Evolutionary conservation across 2,113 vertebrate genomes (phyloP), one percentile per base, ranked within the genome.

Genomic region (Saccopteryx leptura): DNA sequence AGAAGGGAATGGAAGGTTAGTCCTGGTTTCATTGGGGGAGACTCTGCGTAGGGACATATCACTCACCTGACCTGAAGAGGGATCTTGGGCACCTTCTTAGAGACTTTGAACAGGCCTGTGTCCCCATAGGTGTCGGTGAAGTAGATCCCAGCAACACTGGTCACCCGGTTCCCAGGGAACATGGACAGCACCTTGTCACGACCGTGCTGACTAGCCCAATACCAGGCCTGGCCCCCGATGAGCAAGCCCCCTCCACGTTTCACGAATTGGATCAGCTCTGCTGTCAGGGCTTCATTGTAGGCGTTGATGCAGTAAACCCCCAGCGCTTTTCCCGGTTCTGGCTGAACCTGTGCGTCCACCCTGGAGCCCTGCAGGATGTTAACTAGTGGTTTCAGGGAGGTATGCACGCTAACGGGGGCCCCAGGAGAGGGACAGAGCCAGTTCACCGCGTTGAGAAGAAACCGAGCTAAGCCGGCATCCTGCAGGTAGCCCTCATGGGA

Each of bases 371-470:
- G 87, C 75, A 99, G 96, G 95, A 98, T 98, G 31, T 97, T 33
- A 9, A 90, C 98, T 0, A 99, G 97, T 7, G 61, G 84, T n/a
- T 39, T 50, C 79, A 99, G 12, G 11, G 1, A 95, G 0, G 71
- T 92, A 9, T 99, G 98, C 91, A 99, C 86, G 1, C 98, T 98
- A 17, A 99, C 92, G 2, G 97, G 82, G 28, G 96, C 71, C 50
- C 88, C 52, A 0, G 86, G 69, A 4, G 33, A 88, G 46, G 92
- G 54, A 2, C 69, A 10, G 54, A 98, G 97, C 99, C 99, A 99
- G 50, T n/a, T 58, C 76, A 99, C 83, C 1, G 98, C 98, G 15
- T 99, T 99, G 93, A 98, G 97, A n/a, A 99, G 95, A 93, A 99
- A 97, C 8, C 39, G 91, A 52, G 98, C 97, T 81, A 99, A 63